Evolutionary conservation across 2,888 invertebrate species (phyloP).

Genomic region (Heliconius charithonia): DNA sequence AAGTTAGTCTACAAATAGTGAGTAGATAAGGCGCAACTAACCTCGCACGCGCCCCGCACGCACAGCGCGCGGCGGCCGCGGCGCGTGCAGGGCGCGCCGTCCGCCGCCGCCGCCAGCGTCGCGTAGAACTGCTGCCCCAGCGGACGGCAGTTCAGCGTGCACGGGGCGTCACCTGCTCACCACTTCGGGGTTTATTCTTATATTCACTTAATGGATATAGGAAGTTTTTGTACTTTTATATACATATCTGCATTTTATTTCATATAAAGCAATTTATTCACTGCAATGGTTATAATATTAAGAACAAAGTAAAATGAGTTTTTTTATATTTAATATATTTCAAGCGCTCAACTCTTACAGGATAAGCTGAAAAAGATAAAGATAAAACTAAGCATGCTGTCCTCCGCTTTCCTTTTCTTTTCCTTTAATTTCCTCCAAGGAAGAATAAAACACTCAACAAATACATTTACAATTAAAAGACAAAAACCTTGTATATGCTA

Average conservation of each 20-base stretch:
- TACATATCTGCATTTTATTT: too few relatives aligned
- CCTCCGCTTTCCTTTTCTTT: too few relatives aligned
- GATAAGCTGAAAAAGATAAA: too few relatives aligned
- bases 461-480: neutral
- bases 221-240: neutral
- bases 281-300: too few relatives aligned
- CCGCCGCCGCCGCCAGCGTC: slow-evolving; percentile 90
- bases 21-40: slow-evolving; percentile 67
- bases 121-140: slow-evolving; percentile 92
- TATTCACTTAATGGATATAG: neutral
- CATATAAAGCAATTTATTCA: too few relatives aligned
- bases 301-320: too few relatives aligned
- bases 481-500: neutral
- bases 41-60: slow-evolving; percentile 92
- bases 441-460: too few relatives aligned
- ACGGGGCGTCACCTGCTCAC: slow-evolving; percentile 79
- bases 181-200: neutral
- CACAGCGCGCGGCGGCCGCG: slow-evolving; percentile 88
- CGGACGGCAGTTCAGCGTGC: slow-evolving; percentile 92
- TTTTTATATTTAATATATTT: too few relatives aligned
- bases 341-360: too few relatives aligned
- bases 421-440: too few relatives aligned
- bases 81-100: slow-evolving; percentile 90
- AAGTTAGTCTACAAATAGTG: neutral
- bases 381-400: too few relatives aligned